Base-by-base conservation (phyloP, 2,797 vertebrate genomes). In the Sciurus vulgaris region DNA sequence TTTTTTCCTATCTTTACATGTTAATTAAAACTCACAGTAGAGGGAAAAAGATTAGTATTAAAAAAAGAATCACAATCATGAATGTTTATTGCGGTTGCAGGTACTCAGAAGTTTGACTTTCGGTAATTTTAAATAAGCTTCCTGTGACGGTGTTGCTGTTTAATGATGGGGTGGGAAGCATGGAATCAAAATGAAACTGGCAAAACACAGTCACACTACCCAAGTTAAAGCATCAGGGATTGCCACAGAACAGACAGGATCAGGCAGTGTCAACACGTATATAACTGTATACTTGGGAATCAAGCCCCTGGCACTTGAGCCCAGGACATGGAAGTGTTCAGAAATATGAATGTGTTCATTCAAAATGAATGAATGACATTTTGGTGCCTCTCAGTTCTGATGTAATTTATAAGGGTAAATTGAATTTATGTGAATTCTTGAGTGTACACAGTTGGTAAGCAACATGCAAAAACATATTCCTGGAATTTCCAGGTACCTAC, bases 401-500 rank as follows among this genome's bases (percentile, higher is more conserved):
- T 67, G 22, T 24, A 92, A 94, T 5, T 56, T 35, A 87, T 30
- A 26, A 17, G 28, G 61, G 33, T 81, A 69, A 54, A 61, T 61
- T 7, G 74, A 24, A 11, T 70, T 67, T 73, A 8, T 85, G 85
- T 92, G n/a, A 73, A 65, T 2, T 81, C 77, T 74, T 4, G 2
- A n/a, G 33, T 63, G 59, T 13, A 81, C 22, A 20, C 12, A 69
- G 38, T 82, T 86, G 61, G 51, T 63, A 92, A 26, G n/a, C 33
- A 33, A 74, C 18, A 44, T 72, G 83, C 10, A 72, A 61, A 73
- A 54, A 33, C 2, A 74, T 13, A 78, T 4, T 0, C 59, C 30
- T 24, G 12, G 24, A 22, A 20, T 89, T 26, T 81, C 35, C 78
- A 28, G 67, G 89, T 56, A 98, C 97, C 17, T 98, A 99, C 99